Conservation (phyloP, 2,888 invertebrate genomes). For the Chydorus sphaericus region DNA sequence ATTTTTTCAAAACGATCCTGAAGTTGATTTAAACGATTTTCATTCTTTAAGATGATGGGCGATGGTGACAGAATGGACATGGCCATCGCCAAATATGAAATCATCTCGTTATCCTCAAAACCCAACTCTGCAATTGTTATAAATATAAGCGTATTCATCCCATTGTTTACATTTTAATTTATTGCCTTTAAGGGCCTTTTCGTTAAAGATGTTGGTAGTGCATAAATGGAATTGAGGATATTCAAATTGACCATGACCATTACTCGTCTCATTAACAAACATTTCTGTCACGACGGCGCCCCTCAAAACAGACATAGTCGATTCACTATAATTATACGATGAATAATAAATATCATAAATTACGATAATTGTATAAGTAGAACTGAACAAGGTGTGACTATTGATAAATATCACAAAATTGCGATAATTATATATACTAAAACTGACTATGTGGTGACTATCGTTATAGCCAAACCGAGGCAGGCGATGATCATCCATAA, state of each 20-base stretch:
- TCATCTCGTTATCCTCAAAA: background rate
- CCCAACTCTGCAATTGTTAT: background rate
- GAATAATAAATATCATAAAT: too few relatives aligned
- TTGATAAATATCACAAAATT: too few relatives aligned
- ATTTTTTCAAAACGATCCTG: background rate
- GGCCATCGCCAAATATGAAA: background rate
- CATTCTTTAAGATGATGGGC: background rate
- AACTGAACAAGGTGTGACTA: too few relatives aligned
- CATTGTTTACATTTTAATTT: background rate
- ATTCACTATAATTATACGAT: too few relatives aligned
- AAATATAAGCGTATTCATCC: background rate
- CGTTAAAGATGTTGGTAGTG: background rate
- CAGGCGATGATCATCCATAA: background rate
- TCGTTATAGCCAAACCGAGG: background rate
- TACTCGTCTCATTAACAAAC: background rate
- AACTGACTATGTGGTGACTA: background rate
- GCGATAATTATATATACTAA: too few relatives aligned
- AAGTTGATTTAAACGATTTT: background rate
- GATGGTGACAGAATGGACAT: background rate
- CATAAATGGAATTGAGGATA: background rate
- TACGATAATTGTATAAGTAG: too few relatives aligned
- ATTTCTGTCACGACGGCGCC: background rate
- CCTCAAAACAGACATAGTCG: background rate
- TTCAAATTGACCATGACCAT: background rate
- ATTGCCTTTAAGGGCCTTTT: background rate